phyloP scores from a whole-genome alignment of 2,888 invertebrate genomes.

The Lithophane leautieri region DNA sequence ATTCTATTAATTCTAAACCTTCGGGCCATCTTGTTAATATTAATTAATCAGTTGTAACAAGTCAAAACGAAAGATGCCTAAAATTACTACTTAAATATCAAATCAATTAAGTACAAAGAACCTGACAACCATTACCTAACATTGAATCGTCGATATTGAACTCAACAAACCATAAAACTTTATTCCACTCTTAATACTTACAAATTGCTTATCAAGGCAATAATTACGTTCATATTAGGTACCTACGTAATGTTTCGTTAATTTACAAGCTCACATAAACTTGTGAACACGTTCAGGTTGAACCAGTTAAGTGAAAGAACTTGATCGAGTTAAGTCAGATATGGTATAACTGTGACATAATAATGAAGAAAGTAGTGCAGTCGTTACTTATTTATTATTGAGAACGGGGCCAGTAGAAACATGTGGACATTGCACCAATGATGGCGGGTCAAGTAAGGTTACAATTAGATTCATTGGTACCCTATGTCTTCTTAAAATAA shows the following conservation, averaged over 20 bases:
- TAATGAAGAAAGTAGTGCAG: conserved; percentile 50
- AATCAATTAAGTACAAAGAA: conserved; percentile 8
- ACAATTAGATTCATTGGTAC: background rate
- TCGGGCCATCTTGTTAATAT: background rate
- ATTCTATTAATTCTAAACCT: background rate
- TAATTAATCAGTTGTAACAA: too few species aligned
- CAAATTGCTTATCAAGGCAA: conserved; percentile 37
- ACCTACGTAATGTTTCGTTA: conserved; percentile 36
- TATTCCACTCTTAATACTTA: conserved; percentile 31
- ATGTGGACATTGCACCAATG: background rate
- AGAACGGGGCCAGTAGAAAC: conserved; percentile 14
- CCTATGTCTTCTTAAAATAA: background rate
- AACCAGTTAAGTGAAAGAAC: conserved; percentile 56
- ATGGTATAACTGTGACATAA: conserved; percentile 58
- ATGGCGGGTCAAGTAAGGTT: background rate
- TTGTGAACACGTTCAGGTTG: conserved; percentile 27
- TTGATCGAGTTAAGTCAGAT: conserved; percentile 60
- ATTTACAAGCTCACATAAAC: conserved; percentile 54
- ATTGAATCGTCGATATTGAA: background rate
- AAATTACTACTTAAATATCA: background rate
- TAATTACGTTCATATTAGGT: conserved; percentile 41
- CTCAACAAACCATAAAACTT: conserved; percentile 34
- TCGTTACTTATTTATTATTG: conserved; percentile 17
- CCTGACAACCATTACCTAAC: conserved; percentile 11
- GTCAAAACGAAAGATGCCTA: background rate